Conservation (phyloP, 2,113 vertebrate genomes). For the Sapayoa aenigma region DNA sequence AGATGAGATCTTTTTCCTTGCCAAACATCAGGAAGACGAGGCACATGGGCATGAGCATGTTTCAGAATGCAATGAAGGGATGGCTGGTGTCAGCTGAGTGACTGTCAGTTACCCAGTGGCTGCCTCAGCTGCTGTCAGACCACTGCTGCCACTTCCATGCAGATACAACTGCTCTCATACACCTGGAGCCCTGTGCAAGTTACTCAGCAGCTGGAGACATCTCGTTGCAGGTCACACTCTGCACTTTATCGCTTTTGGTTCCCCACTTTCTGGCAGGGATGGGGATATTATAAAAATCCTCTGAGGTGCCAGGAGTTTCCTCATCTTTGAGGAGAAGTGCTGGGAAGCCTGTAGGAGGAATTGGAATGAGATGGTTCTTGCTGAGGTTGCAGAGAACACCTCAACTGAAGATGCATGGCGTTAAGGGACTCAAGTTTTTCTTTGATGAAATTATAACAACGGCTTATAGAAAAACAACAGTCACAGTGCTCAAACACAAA, state of each 20-base stretch:
- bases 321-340: background rate
- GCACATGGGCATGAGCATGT: background rate
- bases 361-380: background rate
- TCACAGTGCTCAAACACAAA: background rate
- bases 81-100: background rate
- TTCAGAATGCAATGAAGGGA: background rate
- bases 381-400: background rate
- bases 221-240: background rate
- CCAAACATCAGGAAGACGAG: background rate
- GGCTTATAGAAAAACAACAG: background rate
- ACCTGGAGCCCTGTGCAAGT: background rate
- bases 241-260: background rate
- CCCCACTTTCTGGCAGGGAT: background rate
- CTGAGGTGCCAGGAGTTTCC: background rate
- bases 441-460: background rate
- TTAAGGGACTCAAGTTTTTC: background rate
- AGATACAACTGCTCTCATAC: background rate
- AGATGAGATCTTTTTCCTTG: background rate
- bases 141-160: background rate
- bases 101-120: background rate
- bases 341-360: background rate
- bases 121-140: background rate
- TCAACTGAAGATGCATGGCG: accelerated
- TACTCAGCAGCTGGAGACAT: background rate
- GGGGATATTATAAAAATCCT: background rate